Evolutionary conservation across 2,888 invertebrate species (phyloP), one percentile per base, ranked within the genome.

Genomic region (Blomia tropicalis): DNA sequence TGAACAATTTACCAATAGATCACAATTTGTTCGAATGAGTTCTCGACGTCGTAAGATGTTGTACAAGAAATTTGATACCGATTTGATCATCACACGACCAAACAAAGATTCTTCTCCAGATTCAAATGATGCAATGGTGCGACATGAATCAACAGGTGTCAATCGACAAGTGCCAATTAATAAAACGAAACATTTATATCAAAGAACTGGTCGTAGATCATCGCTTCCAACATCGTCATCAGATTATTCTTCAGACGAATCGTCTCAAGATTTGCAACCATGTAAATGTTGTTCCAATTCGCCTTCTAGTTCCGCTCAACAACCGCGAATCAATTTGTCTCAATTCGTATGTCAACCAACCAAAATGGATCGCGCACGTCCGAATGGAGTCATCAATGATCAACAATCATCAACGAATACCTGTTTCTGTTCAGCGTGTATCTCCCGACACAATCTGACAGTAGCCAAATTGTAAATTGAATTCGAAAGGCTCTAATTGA

Each of bases 41-140:
- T 11, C 51, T 27, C 51, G 51, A 25, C 51, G 51, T 14, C 51
- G 51, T 14, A 47, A 47, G 51, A 47, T 47, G 51, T 14, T 47
- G 51, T 47, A n/a, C 51, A 47, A 47, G n/a, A 47, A 47, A n/a
- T 47, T 47, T 47, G 51, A 47, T n/a, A 11, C 51, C 7, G 17
- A 36, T 19, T 11, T 47, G 51, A 47, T 47, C 7, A n/a, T 47
- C 23, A 47, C 51, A 7, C 7, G 51, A 19, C 14, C 51, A 11
- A n/a, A 47, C 7, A 7, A 17, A 36, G 36, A 36, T 36, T 36
- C 36, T 7, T 36, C 36, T 11, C 36, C 7, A 36, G 17, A 7
- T 11, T 11, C 7, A 17, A 36, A 36, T 36, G n/a, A n/a, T n/a
- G n/a, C n/a, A n/a, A n/a, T n/a, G n/a, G n/a, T n/a, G n/a, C n/a